Conservation (phyloP, 2,888 invertebrate species). For the Erebia aethiops region DNA sequence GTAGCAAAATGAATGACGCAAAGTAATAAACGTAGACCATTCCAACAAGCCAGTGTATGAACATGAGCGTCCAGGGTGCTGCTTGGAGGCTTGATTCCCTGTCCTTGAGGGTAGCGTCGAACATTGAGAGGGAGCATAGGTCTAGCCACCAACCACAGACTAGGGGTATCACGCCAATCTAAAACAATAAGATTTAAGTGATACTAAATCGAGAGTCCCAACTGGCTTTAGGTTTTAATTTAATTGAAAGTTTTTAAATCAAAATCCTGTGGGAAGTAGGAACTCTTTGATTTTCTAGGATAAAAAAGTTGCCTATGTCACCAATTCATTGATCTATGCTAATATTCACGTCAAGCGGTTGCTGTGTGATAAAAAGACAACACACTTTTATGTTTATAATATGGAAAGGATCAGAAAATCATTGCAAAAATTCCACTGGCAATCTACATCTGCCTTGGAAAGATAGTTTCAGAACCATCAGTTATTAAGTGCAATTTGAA, state of each 20-base stretch:
- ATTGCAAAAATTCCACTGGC: too few relatives aligned
- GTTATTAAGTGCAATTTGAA: background rate
- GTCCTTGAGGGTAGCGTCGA: constrained; percentile 94
- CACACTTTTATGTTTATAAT: too few relatives aligned
- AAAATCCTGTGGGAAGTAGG: too few relatives aligned
- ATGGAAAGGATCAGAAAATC: too few relatives aligned
- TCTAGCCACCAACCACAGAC: constrained; percentile 99
- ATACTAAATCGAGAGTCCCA: background rate
- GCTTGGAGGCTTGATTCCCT: constrained; percentile 93
- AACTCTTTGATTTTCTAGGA: too few relatives aligned
- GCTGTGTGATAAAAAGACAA: too few relatives aligned
- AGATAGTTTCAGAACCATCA: background rate
- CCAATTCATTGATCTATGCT: too few relatives aligned
- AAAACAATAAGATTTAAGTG: constrained; percentile 31
- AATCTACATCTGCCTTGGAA: background rate
- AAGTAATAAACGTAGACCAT: constrained; percentile 99
- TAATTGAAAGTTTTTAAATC: too few relatives aligned
- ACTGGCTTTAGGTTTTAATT: background rate
- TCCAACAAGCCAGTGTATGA: constrained; percentile 99
- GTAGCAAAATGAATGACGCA: constrained; percentile 95
- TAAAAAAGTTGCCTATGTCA: too few relatives aligned
- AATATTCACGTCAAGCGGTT: too few relatives aligned
- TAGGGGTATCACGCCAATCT: constrained; percentile 96
- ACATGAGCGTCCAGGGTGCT: constrained; percentile 98
- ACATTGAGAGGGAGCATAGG: constrained; percentile 96